A percentile compares a stretch with the other conserved stretches of the same genome.
Evolutionary conservation across 2,797 vertebrate genomes (phyloP).

Genomic region (Poeciliopsis presidionis): DNA sequence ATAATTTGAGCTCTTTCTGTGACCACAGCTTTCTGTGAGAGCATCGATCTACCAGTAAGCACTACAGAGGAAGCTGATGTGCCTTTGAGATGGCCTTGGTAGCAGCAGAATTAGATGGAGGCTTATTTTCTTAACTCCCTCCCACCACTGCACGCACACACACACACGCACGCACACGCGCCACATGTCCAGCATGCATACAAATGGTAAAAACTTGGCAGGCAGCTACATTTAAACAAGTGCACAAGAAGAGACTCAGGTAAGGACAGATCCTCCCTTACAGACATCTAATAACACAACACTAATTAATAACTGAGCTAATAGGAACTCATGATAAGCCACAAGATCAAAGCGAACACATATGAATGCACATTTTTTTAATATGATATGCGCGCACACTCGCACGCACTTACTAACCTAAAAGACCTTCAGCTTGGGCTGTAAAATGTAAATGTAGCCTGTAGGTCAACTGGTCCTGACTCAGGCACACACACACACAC

Average conservation of each 20-base stretch:
- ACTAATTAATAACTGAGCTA: constrained; percentile 56
- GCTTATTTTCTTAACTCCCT: constrained; percentile 61
- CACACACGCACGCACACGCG: constrained; percentile 21
- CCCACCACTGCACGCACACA: constrained; percentile 19
- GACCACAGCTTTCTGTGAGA: constrained; percentile 32
- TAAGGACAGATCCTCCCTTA: background rate
- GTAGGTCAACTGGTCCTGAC: constrained; percentile 39
- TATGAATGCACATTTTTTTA: background rate
- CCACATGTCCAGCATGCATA: constrained; percentile 33
- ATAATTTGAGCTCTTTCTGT: constrained; percentile 11
- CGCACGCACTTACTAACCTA: constrained; percentile 2
- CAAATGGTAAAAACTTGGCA: constrained; percentile 43
- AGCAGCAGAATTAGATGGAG: constrained; percentile 61
- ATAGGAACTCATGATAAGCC: constrained; percentile 42
- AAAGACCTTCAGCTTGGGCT: constrained; percentile 43
- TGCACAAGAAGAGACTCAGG: constrained; percentile 1
- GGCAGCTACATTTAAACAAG: constrained; percentile 18
- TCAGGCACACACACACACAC: constrained; percentile 29
- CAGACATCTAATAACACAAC: constrained; percentile 39
- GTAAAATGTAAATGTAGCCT: constrained; percentile 56
- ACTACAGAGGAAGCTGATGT: constrained; percentile 52
- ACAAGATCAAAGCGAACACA: constrained; percentile 4
- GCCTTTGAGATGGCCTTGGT: constrained; percentile 76
- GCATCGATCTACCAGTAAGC: constrained; percentile 62
- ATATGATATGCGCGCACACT: background rate